These are phyloP conservation scores for Dendropsophus ebraccatus DNA, from an alignment of 2,113 vertebrate genomes.

Conservation along the genomic window DNA sequence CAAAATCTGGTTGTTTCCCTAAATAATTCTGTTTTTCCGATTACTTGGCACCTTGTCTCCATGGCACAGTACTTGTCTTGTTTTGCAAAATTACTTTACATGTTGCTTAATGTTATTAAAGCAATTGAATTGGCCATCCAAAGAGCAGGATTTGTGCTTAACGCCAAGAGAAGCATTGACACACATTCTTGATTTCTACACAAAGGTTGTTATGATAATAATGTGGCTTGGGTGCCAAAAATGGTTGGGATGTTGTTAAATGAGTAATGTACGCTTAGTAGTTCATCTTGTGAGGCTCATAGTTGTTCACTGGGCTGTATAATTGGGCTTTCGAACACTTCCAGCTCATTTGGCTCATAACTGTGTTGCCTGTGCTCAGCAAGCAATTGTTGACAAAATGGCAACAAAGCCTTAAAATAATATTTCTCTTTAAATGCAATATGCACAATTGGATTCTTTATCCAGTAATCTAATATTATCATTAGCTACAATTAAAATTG, in stretches of 20 bases:
- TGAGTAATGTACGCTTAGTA: slow-evolving; percentile 35
- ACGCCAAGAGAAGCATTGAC: slow-evolving; percentile 45
- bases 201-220: slow-evolving; percentile 51
- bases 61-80: slow-evolving; percentile 7
- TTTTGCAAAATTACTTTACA: slow-evolving; percentile 24
- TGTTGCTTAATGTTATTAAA: slow-evolving; percentile 46
- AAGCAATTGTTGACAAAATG: slow-evolving; percentile 2
- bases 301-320: slow-evolving; percentile 51
- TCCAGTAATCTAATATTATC: background rate
- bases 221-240: slow-evolving; percentile 30
- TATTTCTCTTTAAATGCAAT: background rate
- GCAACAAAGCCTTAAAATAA: background rate
- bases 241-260: slow-evolving; percentile 37
- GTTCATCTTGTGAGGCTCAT: slow-evolving; percentile 37
- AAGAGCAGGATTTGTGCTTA: slow-evolving; percentile 34
- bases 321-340: slow-evolving; percentile 48
- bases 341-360: slow-evolving; percentile 49
- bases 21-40: background rate
- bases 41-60: slow-evolving; percentile 9
- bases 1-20: background rate
- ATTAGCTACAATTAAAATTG: background rate
- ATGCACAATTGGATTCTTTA: background rate
- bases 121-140: slow-evolving; percentile 32
- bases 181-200: slow-evolving; percentile 55
- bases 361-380: slow-evolving; percentile 7